Percentiles rank a stretch among this genome's conserved stretches.
Evolutionary conservation across 2,888 invertebrate species (phyloP).

Genomic region (Taenaris catops): DNA sequence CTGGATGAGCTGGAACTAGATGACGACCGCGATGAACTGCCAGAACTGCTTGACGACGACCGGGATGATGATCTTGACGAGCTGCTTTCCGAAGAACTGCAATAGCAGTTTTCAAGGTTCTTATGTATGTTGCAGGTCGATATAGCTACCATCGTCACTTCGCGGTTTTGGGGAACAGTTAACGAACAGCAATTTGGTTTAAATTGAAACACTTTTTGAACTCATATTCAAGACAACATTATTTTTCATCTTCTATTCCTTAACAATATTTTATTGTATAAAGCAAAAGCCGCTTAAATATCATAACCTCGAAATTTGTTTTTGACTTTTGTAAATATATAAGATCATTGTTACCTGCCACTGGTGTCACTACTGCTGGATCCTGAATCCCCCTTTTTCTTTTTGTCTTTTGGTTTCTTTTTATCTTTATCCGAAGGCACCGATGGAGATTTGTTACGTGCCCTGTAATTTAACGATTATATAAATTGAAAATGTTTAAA

Average conservation of each 20-base stretch:
- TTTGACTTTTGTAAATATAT: neutral
- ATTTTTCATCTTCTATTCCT: too few relatives aligned
- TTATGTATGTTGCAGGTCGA: too few relatives aligned
- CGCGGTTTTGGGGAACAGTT: too few relatives aligned
- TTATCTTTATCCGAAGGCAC: slow-evolving; percentile 86
- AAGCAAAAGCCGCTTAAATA: too few relatives aligned
- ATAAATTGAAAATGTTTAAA: neutral
- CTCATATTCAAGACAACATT: too few relatives aligned
- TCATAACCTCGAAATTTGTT: too few relatives aligned
- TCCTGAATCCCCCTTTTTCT: slow-evolving; percentile 85
- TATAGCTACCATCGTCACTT: too few relatives aligned
- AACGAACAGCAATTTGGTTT: too few relatives aligned
- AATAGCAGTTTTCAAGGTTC: too few relatives aligned
- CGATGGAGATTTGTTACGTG: slow-evolving; percentile 86
- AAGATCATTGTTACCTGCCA: slow-evolving; percentile 70
- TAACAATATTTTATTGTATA: too few relatives aligned
- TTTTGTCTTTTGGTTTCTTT: slow-evolving; percentile 81
- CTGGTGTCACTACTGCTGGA: slow-evolving; percentile 91
- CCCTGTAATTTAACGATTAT: slow-evolving; percentile 72
- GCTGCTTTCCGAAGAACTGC: slow-evolving; percentile 89
- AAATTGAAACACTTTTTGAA: too few relatives aligned
- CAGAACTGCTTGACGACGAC: slow-evolving; percentile 89
- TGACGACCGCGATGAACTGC: slow-evolving; percentile 78
- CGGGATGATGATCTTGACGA: slow-evolving; percentile 89
- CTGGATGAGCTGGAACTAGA: slow-evolving; percentile 83